Evolutionary conservation across 2,888 invertebrate species (phyloP).

Genomic region (Dasysyrphus tricinctus): DNA sequence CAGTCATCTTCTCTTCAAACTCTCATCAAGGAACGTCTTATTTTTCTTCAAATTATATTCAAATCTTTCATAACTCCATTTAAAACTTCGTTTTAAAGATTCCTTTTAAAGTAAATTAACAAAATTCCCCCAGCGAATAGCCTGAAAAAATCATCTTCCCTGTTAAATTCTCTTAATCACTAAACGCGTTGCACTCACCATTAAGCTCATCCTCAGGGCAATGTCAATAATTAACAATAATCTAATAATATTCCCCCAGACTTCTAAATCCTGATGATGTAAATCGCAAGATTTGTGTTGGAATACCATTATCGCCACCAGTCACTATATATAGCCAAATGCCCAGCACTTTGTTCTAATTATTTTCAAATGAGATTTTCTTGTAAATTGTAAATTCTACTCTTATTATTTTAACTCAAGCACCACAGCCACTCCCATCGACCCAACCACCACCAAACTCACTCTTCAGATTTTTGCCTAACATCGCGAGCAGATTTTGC

Average conservation of each 20-base stretch:
- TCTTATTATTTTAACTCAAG: neutral
- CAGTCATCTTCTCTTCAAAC: no score
- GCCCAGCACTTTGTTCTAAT: conserved; percentile 75
- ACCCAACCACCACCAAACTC: neutral
- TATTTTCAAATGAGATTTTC: conserved; percentile 74
- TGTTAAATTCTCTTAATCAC: conserved; percentile 26
- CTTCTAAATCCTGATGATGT: conserved; percentile 1
- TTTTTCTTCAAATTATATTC: neutral
- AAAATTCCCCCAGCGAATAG: neutral
- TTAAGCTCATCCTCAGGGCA: conserved; percentile 35
- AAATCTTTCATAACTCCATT: neutral
- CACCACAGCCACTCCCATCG: neutral
- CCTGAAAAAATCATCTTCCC: neutral
- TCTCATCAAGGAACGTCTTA: neutral
- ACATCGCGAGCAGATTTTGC: conserved; percentile 13
- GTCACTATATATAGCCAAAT: conserved; percentile 39
- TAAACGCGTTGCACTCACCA: conserved; percentile 24
- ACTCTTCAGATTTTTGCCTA: conserved; percentile 11
- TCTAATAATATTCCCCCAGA: conserved; percentile 64
- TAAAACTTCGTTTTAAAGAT: neutral
- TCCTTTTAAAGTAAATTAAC: conserved; percentile 3
- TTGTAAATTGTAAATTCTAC: conserved; percentile 72
- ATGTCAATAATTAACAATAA: conserved; percentile 73
- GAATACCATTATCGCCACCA: conserved; percentile 65
- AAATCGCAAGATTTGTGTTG: conserved; percentile 36